Percentiles rank a stretch among this genome's conserved stretches.
phyloP scores from a whole-genome alignment of 2,888 invertebrate species.

The Zhengitettix transpicula region DNA sequence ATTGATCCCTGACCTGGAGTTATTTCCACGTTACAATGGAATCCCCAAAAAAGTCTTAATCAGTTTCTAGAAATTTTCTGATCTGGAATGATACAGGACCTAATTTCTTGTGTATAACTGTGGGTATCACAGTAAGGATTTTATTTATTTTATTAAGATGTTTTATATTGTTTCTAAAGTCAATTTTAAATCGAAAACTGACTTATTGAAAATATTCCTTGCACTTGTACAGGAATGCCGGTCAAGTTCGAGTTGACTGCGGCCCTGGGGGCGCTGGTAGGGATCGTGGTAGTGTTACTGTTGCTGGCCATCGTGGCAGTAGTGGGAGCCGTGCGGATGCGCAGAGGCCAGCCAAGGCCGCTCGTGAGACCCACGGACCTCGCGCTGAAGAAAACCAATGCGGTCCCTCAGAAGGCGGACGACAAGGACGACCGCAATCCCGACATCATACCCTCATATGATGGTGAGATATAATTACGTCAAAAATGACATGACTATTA shows the following conservation, averaged over 20 bases:
- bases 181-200: no score
- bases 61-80: no score
- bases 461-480: conserved; percentile 38
- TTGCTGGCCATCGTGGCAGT: conserved; percentile 46
- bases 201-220: no score
- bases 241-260: conserved; percentile 72
- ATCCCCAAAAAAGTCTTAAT: no score
- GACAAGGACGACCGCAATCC: conserved; percentile 70
- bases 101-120: no score
- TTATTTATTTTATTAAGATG: no score
- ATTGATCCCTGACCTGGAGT: no score
- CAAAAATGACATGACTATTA: no score
- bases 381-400: conserved; percentile 47
- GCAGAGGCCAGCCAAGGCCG: conserved; percentile 5
- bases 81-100: no score
- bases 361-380: conserved; percentile 35
- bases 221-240: conserved; percentile 25
- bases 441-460: conserved; percentile 73
- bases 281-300: conserved; percentile 57
- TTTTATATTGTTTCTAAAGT: no score
- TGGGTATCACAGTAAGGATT: no score
- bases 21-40: no score
- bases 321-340: conserved; percentile 7
- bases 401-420: conserved; percentile 51
- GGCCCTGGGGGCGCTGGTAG: conserved; percentile 60